Percentiles rank a stretch among this genome's conserved stretches.
These are phyloP conservation scores for Acinonyx jubatus DNA, from an alignment of 2,113 vertebrate species.

Conservation along the genomic window DNA sequence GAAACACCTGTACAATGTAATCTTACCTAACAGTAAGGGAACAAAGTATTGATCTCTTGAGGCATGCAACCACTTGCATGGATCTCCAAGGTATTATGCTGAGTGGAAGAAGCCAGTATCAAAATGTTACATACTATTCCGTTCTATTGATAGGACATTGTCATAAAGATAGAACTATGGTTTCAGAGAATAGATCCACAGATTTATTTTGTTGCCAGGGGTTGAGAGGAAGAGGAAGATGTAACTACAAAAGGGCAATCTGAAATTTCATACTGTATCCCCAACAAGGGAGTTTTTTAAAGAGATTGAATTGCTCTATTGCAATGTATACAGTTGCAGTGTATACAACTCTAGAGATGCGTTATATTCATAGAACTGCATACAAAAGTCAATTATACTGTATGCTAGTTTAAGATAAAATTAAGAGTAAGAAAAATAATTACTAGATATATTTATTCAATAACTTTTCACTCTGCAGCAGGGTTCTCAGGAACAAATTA, in stretches of 20 bases:
- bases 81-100: not conserved
- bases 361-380: not conserved
- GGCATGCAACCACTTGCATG: too few relatives aligned
- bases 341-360: not conserved
- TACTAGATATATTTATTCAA: not conserved
- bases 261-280: not conserved
- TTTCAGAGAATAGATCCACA: not conserved
- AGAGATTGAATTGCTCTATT: not conserved
- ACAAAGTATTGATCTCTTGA: not conserved
- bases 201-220: not conserved
- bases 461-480: not conserved
- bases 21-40: not conserved
- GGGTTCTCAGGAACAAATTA: not conserved
- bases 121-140: not conserved
- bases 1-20: not conserved
- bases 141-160: not conserved
- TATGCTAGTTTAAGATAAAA: not conserved
- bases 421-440: conserved; percentile 20
- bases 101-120: not conserved
- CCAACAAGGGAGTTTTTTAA: not conserved
- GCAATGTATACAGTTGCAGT: not conserved
- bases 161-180: not conserved
- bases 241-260: not conserved
- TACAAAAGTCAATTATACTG: not conserved
- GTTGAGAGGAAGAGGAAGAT: not conserved